Evolutionary conservation across 2,888 invertebrate species (phyloP).

Genomic region (Zonitis immaculata): DNA sequence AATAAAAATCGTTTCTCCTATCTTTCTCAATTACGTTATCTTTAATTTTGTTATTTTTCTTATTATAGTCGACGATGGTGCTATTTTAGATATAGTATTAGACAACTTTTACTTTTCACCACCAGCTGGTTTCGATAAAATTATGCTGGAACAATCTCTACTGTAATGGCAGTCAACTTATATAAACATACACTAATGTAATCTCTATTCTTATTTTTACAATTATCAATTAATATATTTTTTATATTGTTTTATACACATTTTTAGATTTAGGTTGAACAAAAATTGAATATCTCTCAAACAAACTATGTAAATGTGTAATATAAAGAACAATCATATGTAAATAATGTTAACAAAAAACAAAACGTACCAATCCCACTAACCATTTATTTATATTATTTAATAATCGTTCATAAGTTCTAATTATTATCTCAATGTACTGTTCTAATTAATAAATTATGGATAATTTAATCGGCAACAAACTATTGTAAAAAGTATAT

Average conservation of each 20-base stretch:
- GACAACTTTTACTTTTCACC: constrained; percentile 82
- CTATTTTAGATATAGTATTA: constrained; percentile 91
- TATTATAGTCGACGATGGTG: constrained; percentile 91
- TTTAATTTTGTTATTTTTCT: too few species aligned
- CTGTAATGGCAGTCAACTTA: constrained; percentile 58
- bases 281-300: too few species aligned
- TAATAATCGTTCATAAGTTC: too few species aligned
- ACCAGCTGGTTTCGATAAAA: constrained; percentile 86
- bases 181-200: constrained; percentile 6
- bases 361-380: too few species aligned
- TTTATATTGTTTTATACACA: constrained; percentile 18
- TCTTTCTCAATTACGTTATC: too few species aligned
- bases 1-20: too few species aligned
- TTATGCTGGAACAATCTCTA: constrained; percentile 94
- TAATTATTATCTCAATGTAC: too few species aligned
- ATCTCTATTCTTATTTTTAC: constrained; percentile 16
- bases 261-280: constrained; percentile 6
- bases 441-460: too few species aligned
- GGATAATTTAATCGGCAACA: too few species aligned
- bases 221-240: constrained; percentile 15
- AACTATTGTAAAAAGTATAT: constrained; percentile 21
- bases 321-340: constrained; percentile 1
- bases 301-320: constrained; percentile 20
- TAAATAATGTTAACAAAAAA: constrained; percentile 2
- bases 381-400: too few species aligned